A percentile compares a stretch with the other conserved stretches of the same genome.
These are phyloP conservation scores for Copsychus sechellarum DNA, from an alignment of 2,113 vertebrate genomes.

Conservation along the genomic window DNA sequence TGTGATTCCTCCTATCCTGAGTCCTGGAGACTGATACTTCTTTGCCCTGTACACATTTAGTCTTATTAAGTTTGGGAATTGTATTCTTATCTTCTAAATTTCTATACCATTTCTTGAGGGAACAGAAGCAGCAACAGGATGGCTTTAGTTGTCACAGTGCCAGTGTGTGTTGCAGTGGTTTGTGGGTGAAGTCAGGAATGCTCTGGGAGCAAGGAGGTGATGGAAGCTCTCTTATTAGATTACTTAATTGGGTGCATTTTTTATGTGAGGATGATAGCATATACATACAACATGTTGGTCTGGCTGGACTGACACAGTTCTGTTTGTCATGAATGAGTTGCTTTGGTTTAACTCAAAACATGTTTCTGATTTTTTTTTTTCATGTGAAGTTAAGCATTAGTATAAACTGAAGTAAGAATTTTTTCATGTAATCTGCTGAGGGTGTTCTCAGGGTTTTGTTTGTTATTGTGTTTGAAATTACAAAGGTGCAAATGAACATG, in stretches of 20 bases:
- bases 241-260: neutral
- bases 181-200: neutral
- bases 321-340: neutral
- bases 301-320: neutral
- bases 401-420: neutral
- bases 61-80: neutral
- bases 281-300: fast-evolving
- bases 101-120: neutral
- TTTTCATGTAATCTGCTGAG: neutral
- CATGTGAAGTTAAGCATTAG: neutral
- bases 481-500: neutral
- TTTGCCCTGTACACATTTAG: neutral
- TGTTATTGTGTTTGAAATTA: neutral
- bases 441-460: neutral
- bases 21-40: neutral
- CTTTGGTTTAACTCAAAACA: neutral
- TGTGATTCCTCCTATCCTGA: neutral
- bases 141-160: neutral
- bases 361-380: neutral
- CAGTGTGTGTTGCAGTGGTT: neutral
- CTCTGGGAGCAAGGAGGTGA: neutral
- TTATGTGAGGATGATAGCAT: neutral
- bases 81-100: neutral
- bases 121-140: neutral
- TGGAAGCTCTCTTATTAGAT: neutral